phyloP scores from a whole-genome alignment of 2,888 invertebrate genomes.

The Dryadula phaetusa region DNA sequence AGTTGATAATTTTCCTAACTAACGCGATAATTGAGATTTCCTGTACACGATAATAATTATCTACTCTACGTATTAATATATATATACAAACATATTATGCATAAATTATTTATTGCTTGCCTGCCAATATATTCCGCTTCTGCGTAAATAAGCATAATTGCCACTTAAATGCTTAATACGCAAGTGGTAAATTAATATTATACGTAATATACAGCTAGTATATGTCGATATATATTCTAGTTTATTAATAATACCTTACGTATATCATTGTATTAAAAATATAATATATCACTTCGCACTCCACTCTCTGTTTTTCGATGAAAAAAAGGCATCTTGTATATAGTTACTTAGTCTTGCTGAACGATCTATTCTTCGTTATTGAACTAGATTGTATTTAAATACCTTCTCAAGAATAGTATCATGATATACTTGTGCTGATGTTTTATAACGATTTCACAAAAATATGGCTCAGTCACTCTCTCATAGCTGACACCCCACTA shows the following conservation, averaged over 20 bases:
- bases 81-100: conserved; percentile 8
- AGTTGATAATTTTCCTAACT: conserved; percentile 60
- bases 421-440: too few species aligned
- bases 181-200: conserved; percentile 12
- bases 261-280: too few species aligned
- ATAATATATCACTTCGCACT: too few species aligned
- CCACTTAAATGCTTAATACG: conserved; percentile 10
- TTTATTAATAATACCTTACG: neutral
- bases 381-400: too few species aligned
- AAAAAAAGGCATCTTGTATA: too few species aligned
- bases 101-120: conserved; percentile 32
- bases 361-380: too few species aligned
- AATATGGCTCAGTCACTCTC: too few species aligned
- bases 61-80: neutral
- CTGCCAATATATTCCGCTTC: conserved; percentile 15
- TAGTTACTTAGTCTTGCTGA: too few species aligned
- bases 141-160: conserved; percentile 16
- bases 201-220: neutral
- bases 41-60: conserved; percentile 44
- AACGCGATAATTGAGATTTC: conserved; percentile 61
- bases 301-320: too few species aligned
- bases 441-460: too few species aligned
- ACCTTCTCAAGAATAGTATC: too few species aligned
- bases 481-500: too few species aligned
- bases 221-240: neutral